phyloP scores from a whole-genome alignment of 2,113 vertebrate genomes.

The Peromyscus californicus region DNA sequence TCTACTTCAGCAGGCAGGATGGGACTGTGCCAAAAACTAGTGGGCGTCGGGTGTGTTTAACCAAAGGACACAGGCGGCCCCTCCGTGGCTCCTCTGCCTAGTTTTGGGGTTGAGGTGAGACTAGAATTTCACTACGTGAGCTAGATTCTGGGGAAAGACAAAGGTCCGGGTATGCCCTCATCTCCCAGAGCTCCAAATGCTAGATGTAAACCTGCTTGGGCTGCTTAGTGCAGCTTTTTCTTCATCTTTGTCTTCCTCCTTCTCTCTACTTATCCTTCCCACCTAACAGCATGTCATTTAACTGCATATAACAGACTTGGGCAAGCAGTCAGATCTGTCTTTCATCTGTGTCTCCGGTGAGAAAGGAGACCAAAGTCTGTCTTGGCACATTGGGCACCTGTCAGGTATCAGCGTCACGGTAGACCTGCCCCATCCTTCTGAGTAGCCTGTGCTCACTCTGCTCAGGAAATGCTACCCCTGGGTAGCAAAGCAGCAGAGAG shows the following conservation, averaged over 20 bases:
- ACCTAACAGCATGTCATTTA: conserved; percentile 1
- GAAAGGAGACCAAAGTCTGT: neutral
- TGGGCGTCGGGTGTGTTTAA: neutral
- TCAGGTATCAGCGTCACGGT: neutral
- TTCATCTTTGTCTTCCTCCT: fast-evolving
- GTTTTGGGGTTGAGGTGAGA: neutral
- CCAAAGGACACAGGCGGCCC: neutral
- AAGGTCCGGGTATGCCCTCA: neutral
- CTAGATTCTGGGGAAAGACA: neutral
- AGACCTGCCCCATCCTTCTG: neutral
- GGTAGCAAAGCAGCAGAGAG: neutral
- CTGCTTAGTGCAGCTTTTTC: neutral
- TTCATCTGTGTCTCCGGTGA: neutral
- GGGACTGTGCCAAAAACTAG: neutral
- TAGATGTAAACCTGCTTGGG: neutral
- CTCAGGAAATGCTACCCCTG: neutral
- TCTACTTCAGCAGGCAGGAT: neutral
- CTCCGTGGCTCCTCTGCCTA: neutral
- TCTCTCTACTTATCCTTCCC: conserved; percentile 21
- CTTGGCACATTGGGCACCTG: neutral
- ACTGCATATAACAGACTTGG: conserved; percentile 10
- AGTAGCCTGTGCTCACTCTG: neutral
- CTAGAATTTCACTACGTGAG: conserved; percentile 30
- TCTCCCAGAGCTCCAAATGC: conserved; percentile 2
- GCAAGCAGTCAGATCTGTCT: neutral